Conservation (phyloP, 2,113 vertebrate species). For the Lophotis ruficrista region DNA sequence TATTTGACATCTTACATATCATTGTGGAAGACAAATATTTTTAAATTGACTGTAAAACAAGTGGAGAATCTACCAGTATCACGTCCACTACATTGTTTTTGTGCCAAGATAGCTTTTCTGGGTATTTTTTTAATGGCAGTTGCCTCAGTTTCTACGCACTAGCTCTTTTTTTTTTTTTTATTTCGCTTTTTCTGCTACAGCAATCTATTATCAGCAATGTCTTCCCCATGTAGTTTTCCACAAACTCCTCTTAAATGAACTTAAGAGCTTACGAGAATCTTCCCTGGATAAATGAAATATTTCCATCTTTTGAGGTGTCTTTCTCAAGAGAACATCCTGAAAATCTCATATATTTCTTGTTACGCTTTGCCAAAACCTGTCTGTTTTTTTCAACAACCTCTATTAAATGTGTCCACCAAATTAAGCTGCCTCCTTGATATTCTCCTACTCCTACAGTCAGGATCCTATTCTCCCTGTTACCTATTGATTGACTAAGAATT, state of each 20-base stretch:
- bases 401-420: background rate
- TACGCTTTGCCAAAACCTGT: background rate
- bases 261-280: background rate
- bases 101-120: background rate
- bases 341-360: background rate
- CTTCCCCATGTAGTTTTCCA: background rate
- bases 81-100: background rate
- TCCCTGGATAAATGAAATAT: background rate
- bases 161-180: background rate
- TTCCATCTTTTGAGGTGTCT: background rate
- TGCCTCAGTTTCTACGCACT: background rate
- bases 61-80: background rate
- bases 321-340: background rate
- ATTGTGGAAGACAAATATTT: background rate
- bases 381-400: background rate
- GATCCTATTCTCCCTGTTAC: background rate
- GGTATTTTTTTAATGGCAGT: background rate
- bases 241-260: background rate
- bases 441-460: background rate
- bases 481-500: background rate
- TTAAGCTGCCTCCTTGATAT: background rate
- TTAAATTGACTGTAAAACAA: background rate
- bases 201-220: background rate
- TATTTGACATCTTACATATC: background rate
- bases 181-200: background rate